Conservation (phyloP, 2,113 vertebrate genomes). For the Anseranas semipalmata region DNA sequence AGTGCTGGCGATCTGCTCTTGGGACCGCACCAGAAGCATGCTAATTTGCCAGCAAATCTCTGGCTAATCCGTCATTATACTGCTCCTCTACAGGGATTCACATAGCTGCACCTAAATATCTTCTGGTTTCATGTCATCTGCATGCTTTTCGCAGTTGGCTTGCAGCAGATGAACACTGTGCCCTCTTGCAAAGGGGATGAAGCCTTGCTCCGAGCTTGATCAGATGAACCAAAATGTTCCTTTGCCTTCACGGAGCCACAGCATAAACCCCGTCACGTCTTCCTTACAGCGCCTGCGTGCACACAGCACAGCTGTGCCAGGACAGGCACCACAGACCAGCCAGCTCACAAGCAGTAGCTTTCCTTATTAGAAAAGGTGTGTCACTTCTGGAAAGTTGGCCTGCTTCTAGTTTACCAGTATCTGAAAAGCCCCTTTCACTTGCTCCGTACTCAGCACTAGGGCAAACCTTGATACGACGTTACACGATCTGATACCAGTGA, state of each 20-base stretch:
- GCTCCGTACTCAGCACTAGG: background rate
- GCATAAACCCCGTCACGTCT: background rate
- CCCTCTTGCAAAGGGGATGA: background rate
- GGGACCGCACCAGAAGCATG: background rate
- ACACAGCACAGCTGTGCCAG: background rate
- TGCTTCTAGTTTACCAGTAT: background rate
- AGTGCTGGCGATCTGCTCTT: background rate
- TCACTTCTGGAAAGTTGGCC: background rate
- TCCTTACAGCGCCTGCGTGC: background rate
- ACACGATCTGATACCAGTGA: background rate
- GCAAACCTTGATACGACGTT: background rate
- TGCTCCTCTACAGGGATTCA: background rate
- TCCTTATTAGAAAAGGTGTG: background rate
- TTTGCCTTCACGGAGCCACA: background rate
- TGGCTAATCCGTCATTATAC: background rate
- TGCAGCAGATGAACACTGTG: background rate
- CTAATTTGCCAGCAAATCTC: background rate
- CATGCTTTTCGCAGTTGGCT: background rate
- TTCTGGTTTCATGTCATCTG: background rate
- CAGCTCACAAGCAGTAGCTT: background rate
- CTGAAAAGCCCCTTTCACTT: background rate
- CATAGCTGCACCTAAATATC: background rate
- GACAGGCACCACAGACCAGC: background rate
- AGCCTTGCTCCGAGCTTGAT: background rate
- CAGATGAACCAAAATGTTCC: background rate